Base-by-base conservation (phyloP, 2,888 invertebrate species). In the Dromius quadrimaculatus region DNA sequence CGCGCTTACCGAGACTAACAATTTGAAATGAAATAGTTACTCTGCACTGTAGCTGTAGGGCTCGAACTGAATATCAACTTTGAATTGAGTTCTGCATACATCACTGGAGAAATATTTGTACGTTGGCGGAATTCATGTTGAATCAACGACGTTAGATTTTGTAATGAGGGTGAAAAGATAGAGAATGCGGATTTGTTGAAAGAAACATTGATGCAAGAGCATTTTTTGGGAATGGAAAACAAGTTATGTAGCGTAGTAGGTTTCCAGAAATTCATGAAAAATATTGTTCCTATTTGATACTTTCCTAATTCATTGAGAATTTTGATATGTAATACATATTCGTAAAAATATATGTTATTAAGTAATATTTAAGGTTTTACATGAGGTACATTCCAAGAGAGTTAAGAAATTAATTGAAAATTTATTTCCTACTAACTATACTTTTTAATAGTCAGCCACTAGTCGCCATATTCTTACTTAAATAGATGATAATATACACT, bases 1-100 rank as follows among this genome's bases (percentile, higher is more conserved):
- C 13, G 65, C 54, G 54, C 20, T 19, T 64, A 32, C 45, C 50
- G 45, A 38, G 57, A 20, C 68, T 68, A 43, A 68, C 68, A 45
- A 45, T 68, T 59, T 59, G 43, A 59, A 68, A 68, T 68, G 68
- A 68, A 68, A 68, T 68, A 68, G 68, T 68, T 68, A 68, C 68
- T n/a, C n/a, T n/a, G n/a, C n/a, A n/a, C n/a, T n/a, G n/a, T n/a
- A n/a, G 54, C 68, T 66, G 38, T 54, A 66, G 66, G 69, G 71
- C 63, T 38, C 20, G 59, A 72, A 71, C 59, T 59, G 59, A 69
- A 69, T 70, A 70, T 72, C 68, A 71, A 65, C 70, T 71, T 74
- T 72, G 71, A 72, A 50, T 66, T 66, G 66, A 66, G 54, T 66
- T 66, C 38, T 41, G 65, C 28, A 22, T 34, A 65, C 36, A 32